Evolutionary conservation across 1,140 invertebrate species (phyloP).

Genomic region (Drosophila oshimai): DNA sequence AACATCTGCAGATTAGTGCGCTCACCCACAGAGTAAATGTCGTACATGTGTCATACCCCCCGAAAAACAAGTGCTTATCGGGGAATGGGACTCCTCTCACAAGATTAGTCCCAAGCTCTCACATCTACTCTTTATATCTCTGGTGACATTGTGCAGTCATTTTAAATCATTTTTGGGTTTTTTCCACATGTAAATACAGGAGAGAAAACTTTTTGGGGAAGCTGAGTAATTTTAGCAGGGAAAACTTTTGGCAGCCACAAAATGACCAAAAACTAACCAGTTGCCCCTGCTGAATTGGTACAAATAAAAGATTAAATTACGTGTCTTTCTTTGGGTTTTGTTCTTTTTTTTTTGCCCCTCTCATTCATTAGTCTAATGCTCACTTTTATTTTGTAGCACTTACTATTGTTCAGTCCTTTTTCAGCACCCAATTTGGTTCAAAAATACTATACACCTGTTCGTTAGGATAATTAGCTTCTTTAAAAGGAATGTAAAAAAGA

Average conservation of each 20-base stretch:
- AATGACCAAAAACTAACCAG: constrained; percentile 15
- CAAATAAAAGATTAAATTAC: not conserved
- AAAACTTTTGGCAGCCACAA: constrained; percentile 5
- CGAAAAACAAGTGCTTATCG: constrained; percentile 23
- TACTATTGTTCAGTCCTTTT: too few species aligned
- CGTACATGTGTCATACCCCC: constrained; percentile 23
- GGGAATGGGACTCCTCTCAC: not conserved
- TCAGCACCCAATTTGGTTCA: too few species aligned
- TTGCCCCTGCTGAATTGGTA: not conserved
- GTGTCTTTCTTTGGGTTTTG: not conserved
- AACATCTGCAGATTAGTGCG: constrained; percentile 34
- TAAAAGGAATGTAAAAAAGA: too few species aligned
- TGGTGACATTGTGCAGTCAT: constrained; percentile 16
- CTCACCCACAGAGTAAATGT: not conserved
- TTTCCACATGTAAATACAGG: not conserved
- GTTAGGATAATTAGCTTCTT: too few species aligned
- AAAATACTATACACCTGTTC: too few species aligned
- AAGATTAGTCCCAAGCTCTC: constrained; percentile 5
- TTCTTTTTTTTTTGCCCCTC: too few species aligned
- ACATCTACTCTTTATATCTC: constrained; percentile 4
- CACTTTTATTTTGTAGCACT: too few species aligned
- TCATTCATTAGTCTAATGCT: not conserved
- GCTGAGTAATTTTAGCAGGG: not conserved
- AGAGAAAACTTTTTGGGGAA: not conserved
- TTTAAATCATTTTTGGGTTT: constrained; percentile 12